A percentile compares a stretch with the other conserved stretches of the same genome.
These are phyloP conservation scores for Ephydatia muelleri DNA, from an alignment of 37 sponge, comb jelly and placozoan genomes.

Conservation along the genomic window DNA sequence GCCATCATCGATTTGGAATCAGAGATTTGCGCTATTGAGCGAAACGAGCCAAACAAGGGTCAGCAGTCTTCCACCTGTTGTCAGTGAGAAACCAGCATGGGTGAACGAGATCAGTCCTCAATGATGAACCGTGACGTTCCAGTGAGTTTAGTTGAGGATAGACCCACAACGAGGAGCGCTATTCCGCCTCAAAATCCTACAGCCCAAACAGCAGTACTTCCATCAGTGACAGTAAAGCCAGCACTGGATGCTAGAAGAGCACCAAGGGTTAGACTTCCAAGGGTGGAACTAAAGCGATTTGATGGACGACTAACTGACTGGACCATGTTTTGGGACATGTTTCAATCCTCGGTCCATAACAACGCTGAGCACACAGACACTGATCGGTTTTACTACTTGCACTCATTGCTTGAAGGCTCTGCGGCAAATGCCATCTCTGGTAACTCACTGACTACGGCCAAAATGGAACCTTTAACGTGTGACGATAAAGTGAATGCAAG, in stretches of 20 bases:
- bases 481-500: too few species aligned
- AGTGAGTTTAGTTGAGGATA: neutral
- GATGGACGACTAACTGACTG: constrained; percentile 29
- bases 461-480: neutral
- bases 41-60: neutral
- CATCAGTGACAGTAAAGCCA: too few species aligned
- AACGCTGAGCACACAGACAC: constrained; percentile 28
- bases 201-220: neutral
- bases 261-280: constrained; percentile 26
- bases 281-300: constrained; percentile 18
- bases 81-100: neutral
- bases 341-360: constrained; percentile 27
- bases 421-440: constrained; percentile 25
- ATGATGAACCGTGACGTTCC: neutral
- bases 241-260: neutral
- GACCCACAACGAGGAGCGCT: neutral
- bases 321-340: constrained; percentile 40
- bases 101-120: neutral
- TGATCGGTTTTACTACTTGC: constrained; percentile 35
- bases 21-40: neutral
- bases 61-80: neutral
- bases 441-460: constrained; percentile 3
- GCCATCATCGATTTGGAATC: neutral
- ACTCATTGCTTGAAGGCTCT: constrained; percentile 23
- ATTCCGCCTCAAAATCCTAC: neutral